These are phyloP conservation scores for Noctua comes DNA, from an alignment of 2,888 invertebrate genomes.

Conservation along the genomic window DNA sequence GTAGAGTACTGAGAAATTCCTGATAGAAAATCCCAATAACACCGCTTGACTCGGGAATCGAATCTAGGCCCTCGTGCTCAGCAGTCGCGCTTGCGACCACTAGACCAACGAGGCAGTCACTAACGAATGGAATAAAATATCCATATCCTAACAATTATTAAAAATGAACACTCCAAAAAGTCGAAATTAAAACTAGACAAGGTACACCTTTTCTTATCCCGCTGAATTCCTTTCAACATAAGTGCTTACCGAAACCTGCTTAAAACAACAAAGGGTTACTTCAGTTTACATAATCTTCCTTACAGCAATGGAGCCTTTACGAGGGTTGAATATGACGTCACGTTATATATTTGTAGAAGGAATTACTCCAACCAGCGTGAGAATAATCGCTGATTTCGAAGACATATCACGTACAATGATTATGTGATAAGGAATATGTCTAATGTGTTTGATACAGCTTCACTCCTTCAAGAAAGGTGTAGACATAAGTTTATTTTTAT, in stretches of 20 bases:
- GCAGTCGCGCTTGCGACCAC: too few species aligned
- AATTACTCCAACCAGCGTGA: constrained; percentile 59
- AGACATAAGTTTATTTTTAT: neutral
- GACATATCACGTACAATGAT: constrained; percentile 61
- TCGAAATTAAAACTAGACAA: neutral
- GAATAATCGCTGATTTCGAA: constrained; percentile 62
- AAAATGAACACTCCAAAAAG: neutral
- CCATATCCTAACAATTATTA: too few species aligned
- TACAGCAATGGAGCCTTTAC: constrained; percentile 53
- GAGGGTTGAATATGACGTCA: constrained; percentile 60
- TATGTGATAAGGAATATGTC: constrained; percentile 36
- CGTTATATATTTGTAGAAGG: constrained; percentile 59
- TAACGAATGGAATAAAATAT: too few species aligned
- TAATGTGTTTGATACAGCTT: constrained; percentile 3
- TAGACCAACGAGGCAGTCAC: too few species aligned
- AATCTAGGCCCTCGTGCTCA: too few species aligned
- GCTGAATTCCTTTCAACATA: constrained; percentile 25
- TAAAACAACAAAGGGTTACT: constrained; percentile 74
- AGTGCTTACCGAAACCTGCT: constrained; percentile 61
- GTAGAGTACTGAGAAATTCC: too few species aligned
- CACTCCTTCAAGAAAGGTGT: neutral
- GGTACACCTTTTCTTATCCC: neutral
- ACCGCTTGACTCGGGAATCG: too few species aligned
- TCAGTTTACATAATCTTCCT: constrained; percentile 69
- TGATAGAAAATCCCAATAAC: too few species aligned